Conservation (phyloP, 2,113 vertebrate species). For the Recurvirostra avosetta region DNA sequence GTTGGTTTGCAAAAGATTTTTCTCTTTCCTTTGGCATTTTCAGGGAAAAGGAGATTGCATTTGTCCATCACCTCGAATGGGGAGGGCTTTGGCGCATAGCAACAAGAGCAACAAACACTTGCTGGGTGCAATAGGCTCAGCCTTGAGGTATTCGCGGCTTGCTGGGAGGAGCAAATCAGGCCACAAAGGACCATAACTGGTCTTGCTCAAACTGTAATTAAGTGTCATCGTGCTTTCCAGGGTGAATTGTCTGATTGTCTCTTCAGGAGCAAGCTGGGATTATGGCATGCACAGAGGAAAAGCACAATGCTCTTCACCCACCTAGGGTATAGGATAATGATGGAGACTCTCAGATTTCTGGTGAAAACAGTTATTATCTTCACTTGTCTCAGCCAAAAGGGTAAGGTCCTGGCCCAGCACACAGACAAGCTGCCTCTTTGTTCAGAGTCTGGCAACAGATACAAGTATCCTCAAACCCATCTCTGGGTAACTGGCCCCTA, state of each 20-base stretch:
- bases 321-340: neutral
- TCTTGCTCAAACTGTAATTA: slow-evolving; percentile 42
- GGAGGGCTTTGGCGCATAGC: neutral
- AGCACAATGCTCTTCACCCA: neutral
- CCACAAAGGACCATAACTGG: neutral
- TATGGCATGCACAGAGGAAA: neutral
- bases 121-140: neutral
- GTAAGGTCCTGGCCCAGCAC: neutral
- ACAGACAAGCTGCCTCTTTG: neutral
- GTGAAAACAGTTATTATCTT: neutral
- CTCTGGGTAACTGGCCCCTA: neutral
- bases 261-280: neutral
- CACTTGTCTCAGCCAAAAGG: neutral
- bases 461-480: neutral
- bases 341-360: neutral
- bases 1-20: neutral
- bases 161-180: slow-evolving; percentile 10
- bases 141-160: neutral
- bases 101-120: slow-evolving; percentile 41
- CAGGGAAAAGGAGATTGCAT: neutral
- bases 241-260: neutral
- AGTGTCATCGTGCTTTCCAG: neutral
- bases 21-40: neutral
- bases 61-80: neutral
- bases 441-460: neutral